Percentiles rank a stretch among this genome's conserved stretches.
These are phyloP conservation scores for Parotia lawesii DNA, from an alignment of 2,113 vertebrate species.

Conservation along the genomic window DNA sequence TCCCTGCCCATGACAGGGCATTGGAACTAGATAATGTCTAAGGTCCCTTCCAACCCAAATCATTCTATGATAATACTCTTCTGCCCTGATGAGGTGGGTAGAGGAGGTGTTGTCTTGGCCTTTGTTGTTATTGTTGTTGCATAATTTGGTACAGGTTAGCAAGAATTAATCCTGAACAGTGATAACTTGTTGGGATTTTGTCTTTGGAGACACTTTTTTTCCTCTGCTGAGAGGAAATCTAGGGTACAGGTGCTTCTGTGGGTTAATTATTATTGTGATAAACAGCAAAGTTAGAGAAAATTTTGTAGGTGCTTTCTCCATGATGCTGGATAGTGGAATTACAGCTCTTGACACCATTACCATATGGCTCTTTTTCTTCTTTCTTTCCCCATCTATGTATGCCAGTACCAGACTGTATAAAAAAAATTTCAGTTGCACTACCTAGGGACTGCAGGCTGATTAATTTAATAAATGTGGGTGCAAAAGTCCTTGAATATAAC, in stretches of 20 bases:
- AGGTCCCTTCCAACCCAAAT: not conserved
- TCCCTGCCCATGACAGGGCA: not conserved
- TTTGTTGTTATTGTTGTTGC: not conserved
- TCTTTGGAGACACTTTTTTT: not conserved
- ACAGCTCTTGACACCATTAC: not conserved
- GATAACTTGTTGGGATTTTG: not conserved
- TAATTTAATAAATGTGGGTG: not conserved
- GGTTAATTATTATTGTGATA: not conserved
- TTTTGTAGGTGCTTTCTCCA: not conserved
- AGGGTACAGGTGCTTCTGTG: not conserved
- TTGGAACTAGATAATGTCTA: not conserved
- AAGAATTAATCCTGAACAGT: not conserved
- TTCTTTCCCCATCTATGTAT: not conserved
- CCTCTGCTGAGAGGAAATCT: not conserved
- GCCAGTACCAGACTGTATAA: not conserved
- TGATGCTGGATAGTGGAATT: not conserved
- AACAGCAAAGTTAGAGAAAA: not conserved
- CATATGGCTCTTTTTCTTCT: not conserved
- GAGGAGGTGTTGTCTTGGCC: not conserved
- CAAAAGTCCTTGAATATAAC: not conserved
- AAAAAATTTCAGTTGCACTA: not conserved
- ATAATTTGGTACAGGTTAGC: not conserved
- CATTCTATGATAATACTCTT: not conserved
- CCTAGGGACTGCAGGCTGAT: not conserved
- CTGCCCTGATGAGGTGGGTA: not conserved